phyloP scores from a whole-genome alignment of 2,888 invertebrate genomes.

The Temnothorax rugatulus region DNA sequence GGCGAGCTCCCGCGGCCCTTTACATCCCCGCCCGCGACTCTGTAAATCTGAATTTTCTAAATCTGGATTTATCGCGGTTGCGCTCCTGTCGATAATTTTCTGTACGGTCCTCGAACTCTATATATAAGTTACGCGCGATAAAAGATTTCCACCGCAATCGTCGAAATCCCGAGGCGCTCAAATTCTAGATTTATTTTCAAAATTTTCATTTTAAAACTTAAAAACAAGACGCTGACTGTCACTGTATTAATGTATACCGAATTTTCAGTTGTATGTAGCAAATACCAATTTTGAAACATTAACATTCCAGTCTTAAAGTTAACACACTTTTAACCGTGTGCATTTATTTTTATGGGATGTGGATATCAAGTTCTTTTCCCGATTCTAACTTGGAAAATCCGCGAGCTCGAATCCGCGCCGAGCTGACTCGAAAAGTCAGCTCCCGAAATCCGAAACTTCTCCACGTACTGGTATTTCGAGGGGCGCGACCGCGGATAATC shows the following conservation, averaged over 20 bases:
- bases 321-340: not conserved
- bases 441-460: slow-evolving; percentile 49
- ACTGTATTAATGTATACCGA: too few relatives aligned
- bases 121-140: slow-evolving; percentile 34
- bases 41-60: slow-evolving; percentile 62
- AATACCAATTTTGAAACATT: not conserved
- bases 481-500: slow-evolving; percentile 70
- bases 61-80: slow-evolving; percentile 65
- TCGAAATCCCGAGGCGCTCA: not conserved
- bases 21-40: slow-evolving; percentile 41
- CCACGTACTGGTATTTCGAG: slow-evolving; percentile 48
- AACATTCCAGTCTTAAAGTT: not conserved
- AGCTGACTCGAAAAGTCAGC: slow-evolving; percentile 13
- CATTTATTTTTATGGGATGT: slow-evolving; percentile 4
- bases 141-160: slow-evolving; percentile 36
- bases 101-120: slow-evolving; percentile 24
- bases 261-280: not conserved
- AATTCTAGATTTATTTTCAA: not conserved
- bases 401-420: not conserved
- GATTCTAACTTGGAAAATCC: slow-evolving; percentile 33
- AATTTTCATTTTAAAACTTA: not conserved
- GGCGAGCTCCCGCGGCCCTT: slow-evolving; percentile 27
- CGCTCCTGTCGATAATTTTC: slow-evolving; percentile 58
- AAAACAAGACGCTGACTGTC: not conserved
- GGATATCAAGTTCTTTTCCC: not conserved